These are phyloP conservation scores for Achroia grisella DNA, from an alignment of 1,140 invertebrate species.

Conservation along the genomic window DNA sequence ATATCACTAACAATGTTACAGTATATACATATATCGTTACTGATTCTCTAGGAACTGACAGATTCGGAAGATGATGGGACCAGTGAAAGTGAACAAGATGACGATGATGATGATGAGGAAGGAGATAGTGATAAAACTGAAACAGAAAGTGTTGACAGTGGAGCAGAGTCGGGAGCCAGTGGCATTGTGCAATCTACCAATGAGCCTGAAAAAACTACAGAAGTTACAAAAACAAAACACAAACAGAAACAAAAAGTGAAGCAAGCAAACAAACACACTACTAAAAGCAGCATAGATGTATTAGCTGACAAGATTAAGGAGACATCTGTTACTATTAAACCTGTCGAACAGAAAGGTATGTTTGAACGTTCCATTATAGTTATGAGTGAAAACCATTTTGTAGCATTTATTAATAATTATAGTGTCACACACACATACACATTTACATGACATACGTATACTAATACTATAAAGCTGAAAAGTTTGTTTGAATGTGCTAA, in stretches of 20 bases:
- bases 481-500: no score
- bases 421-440: no score
- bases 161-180: constrained; percentile 13
- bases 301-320: constrained; percentile 41
- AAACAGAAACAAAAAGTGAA: constrained; percentile 4
- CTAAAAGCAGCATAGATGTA: constrained; percentile 27
- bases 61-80: constrained; percentile 40
- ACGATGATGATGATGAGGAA: constrained; percentile 10
- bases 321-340: constrained; percentile 29
- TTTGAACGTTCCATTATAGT: neutral
- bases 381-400: no score
- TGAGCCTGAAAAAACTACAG: constrained; percentile 17
- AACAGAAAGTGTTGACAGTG: constrained; percentile 19
- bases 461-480: no score
- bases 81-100: constrained; percentile 5
- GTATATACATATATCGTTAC: neutral
- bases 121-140: constrained; percentile 14
- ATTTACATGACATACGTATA: no score
- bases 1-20: no score
- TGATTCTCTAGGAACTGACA: constrained; percentile 33
- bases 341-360: constrained; percentile 51
- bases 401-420: no score
- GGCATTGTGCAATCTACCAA: constrained; percentile 13
- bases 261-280: constrained; percentile 10
- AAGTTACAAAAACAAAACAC: constrained; percentile 4